Evolutionary conservation across 2,113 vertebrate genomes (phyloP).

Genomic region (Acrocephalus kingi): DNA sequence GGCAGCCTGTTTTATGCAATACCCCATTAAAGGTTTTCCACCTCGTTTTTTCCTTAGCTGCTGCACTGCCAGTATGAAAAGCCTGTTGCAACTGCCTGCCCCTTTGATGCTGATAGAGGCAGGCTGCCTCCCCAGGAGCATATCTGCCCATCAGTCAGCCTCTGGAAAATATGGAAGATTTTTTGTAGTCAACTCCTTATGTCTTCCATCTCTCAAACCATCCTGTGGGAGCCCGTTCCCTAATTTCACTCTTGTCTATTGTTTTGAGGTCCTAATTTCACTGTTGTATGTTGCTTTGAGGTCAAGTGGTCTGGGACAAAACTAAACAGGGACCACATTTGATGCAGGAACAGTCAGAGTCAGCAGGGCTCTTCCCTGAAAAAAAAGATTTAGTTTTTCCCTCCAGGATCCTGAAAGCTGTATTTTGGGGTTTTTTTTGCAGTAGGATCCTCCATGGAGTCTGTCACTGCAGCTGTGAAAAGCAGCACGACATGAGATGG

Average conservation of each 20-base stretch:
- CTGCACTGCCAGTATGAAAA: neutral
- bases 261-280: neutral
- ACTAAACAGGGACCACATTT: neutral
- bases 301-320: neutral
- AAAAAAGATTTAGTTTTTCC: neutral
- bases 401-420: neutral
- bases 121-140: neutral
- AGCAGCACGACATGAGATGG: neutral
- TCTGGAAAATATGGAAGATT: neutral
- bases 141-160: neutral
- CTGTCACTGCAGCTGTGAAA: neutral
- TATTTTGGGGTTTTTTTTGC: neutral
- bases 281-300: neutral
- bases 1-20: conserved; percentile 33
- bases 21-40: neutral
- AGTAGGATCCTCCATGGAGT: neutral
- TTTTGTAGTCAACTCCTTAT: neutral
- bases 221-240: neutral
- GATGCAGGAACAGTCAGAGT: neutral
- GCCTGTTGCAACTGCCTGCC: neutral
- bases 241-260: neutral
- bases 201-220: neutral
- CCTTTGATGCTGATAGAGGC: neutral
- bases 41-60: neutral
- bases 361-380: neutral